These are phyloP conservation scores for Thalpophila matura DNA, from an alignment of 2,888 invertebrate species.

Conservation along the genomic window DNA sequence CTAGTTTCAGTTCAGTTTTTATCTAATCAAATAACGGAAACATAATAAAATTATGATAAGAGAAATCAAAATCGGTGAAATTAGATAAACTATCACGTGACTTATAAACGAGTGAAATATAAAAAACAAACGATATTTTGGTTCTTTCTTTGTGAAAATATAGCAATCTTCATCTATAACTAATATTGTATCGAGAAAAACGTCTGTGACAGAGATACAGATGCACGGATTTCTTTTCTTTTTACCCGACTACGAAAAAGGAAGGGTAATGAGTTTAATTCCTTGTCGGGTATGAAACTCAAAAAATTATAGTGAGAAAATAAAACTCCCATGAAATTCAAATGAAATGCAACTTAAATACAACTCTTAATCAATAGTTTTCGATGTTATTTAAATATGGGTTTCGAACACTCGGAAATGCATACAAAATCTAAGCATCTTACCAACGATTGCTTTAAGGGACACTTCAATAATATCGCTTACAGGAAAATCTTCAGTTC, in stretches of 20 bases:
- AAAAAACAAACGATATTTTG: too few relatives aligned
- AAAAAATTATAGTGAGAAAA: too few relatives aligned
- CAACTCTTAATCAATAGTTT: background rate
- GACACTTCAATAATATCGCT: slow-evolving; percentile 21
- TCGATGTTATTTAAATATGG: slow-evolving; percentile 12
- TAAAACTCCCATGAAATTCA: slow-evolving; percentile 20
- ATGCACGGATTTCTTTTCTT: background rate
- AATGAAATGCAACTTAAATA: slow-evolving; percentile 19
- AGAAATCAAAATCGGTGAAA: slow-evolving; percentile 39
- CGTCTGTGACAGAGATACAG: background rate
- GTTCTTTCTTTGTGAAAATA: too few relatives aligned
- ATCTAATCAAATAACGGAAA: slow-evolving; percentile 32
- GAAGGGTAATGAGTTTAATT: too few relatives aligned
- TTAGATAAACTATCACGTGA: slow-evolving; percentile 35
- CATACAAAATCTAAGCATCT: background rate
- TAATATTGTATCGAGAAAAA: background rate
- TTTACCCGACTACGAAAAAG: too few relatives aligned
- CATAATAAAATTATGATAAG: slow-evolving; percentile 40
- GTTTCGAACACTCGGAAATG: slow-evolving; percentile 20
- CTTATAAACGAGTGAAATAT: slow-evolving; percentile 3
- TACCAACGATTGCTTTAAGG: background rate
- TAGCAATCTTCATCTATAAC: too few relatives aligned
- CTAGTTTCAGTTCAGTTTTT: slow-evolving; percentile 28
- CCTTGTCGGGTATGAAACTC: too few relatives aligned
- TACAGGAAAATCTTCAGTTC: slow-evolving; percentile 29